phyloP scores from a whole-genome alignment of 2,113 vertebrate species.

The Leucoraja erinaceus region DNA sequence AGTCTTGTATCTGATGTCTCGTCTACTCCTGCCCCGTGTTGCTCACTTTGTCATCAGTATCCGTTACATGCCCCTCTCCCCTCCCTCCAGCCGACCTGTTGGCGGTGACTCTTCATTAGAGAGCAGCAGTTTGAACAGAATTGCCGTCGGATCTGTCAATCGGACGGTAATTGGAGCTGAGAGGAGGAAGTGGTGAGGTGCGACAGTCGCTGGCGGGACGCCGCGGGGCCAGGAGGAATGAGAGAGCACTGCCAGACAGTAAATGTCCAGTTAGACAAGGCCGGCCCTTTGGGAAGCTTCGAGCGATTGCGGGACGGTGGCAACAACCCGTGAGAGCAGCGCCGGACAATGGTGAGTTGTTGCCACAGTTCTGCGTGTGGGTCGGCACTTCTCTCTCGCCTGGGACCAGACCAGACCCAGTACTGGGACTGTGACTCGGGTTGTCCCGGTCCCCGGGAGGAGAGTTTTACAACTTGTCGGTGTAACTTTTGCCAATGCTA shows the following conservation, averaged over 20 bases:
- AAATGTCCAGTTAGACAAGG: neutral
- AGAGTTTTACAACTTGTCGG: too few species aligned
- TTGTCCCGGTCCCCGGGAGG: too few species aligned
- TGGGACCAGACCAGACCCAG: too few species aligned
- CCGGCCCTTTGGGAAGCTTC: neutral
- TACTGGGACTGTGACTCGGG: too few species aligned
- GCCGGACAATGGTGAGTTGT: neutral
- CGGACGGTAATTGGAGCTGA: too few species aligned
- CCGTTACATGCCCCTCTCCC: neutral
- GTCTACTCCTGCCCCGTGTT: neutral
- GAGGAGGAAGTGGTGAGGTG: constrained; percentile 17
- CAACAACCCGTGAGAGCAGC: neutral
- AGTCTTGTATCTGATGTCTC: neutral
- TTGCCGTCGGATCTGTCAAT: neutral
- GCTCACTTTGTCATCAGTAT: neutral
- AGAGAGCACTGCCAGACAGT: neutral
- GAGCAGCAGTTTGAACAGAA: neutral
- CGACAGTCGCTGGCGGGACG: neutral
- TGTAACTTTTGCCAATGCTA: too few species aligned
- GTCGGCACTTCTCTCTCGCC: too few species aligned
- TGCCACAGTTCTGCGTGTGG: too few species aligned
- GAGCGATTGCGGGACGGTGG: neutral
- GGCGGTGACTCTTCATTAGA: neutral
- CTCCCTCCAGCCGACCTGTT: neutral
- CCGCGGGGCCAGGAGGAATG: neutral